These are phyloP conservation scores for Sebastes nivosus DNA, from an alignment of 2,797 vertebrate species.

Conservation along the genomic window DNA sequence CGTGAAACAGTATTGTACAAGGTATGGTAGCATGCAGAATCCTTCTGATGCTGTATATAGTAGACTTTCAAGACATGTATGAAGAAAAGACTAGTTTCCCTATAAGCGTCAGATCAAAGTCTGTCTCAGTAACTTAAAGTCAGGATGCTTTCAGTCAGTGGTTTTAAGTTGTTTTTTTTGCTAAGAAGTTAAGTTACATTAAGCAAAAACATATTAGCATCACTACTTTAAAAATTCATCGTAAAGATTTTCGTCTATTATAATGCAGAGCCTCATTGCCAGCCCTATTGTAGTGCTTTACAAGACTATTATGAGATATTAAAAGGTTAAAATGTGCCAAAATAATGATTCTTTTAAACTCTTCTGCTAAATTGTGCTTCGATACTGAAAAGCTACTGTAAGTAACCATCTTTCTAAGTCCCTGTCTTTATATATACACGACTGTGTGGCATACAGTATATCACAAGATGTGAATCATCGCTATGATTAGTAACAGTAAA, in stretches of 20 bases:
- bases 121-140: neutral
- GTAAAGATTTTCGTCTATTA: constrained; percentile 6
- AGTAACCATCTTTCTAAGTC: neutral
- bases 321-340: constrained; percentile 21
- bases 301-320: neutral
- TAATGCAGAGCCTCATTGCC: neutral
- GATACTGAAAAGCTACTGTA: neutral
- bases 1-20: constrained; percentile 33
- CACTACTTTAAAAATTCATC: constrained; percentile 8
- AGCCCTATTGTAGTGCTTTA: neutral
- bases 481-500: constrained; percentile 21
- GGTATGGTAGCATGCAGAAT: constrained; percentile 7
- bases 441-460: constrained; percentile 11
- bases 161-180: constrained; percentile 25
- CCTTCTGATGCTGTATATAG: constrained; percentile 12
- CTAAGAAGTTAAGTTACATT: constrained; percentile 1
- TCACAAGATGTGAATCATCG: constrained; percentile 41
- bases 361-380: constrained; percentile 15
- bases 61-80: neutral
- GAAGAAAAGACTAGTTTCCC: neutral
- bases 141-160: constrained; percentile 44
- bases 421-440: neutral
- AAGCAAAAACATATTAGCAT: constrained; percentile 18
- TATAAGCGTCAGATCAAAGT: neutral
- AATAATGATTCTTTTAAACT: neutral